These are phyloP conservation scores for Tiaroga cobitis DNA, from an alignment of 2,797 vertebrate species.

Conservation along the genomic window DNA sequence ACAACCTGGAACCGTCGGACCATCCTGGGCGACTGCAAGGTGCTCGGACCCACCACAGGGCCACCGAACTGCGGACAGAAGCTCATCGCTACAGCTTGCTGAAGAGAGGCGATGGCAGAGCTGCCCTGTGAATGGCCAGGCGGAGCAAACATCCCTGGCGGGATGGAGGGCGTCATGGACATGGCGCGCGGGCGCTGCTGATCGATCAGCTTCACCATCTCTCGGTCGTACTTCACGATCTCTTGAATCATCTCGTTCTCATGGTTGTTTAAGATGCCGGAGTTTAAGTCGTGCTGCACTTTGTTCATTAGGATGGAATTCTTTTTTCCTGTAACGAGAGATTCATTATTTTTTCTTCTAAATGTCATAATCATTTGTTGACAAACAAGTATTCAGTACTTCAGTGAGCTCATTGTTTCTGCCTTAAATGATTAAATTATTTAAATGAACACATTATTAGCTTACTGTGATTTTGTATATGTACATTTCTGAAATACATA, in stretches of 20 bases:
- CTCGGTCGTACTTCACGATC: constrained; percentile 97
- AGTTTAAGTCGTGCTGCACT: constrained; percentile 96
- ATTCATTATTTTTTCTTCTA: not conserved
- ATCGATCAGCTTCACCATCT: constrained; percentile 96
- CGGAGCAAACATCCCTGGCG: constrained; percentile 84
- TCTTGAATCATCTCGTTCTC: constrained; percentile 99
- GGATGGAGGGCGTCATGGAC: constrained; percentile 82
- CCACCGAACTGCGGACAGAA: constrained; percentile 95
- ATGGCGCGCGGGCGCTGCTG: constrained; percentile 85
- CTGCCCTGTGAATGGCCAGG: constrained; percentile 83
- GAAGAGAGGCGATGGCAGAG: constrained; percentile 93
- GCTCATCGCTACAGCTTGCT: constrained; percentile 97
- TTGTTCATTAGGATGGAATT: constrained; percentile 97
- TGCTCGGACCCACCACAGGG: constrained; percentile 81
- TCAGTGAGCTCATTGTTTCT: too few species aligned
- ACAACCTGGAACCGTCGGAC: constrained; percentile 87
- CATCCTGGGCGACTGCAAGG: constrained; percentile 89
- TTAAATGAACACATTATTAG: too few species aligned
- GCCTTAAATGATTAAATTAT: too few species aligned
- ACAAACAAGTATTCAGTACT: too few species aligned
- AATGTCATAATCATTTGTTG: too few species aligned
- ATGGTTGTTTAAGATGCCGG: constrained; percentile 94
- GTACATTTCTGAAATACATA: too few species aligned
- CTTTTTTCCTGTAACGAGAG: constrained; percentile 86
- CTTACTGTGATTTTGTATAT: too few species aligned